Evolutionary conservation across 2,113 vertebrate species (phyloP), one percentile per base, ranked within the genome.

Genomic region (Thomomys bottae): DNA sequence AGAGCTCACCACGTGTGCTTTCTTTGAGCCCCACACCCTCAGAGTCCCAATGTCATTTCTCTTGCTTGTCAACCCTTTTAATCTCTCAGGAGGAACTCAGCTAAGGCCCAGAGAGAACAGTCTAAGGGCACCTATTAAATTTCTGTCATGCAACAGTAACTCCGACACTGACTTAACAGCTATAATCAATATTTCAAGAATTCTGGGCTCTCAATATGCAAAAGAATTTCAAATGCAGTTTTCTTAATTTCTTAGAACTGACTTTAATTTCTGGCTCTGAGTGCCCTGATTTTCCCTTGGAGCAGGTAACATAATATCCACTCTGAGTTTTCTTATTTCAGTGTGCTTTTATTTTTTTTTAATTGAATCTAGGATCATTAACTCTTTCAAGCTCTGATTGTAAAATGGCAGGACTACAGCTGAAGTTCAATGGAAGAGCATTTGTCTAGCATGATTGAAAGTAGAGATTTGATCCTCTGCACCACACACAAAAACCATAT

Each of bases 161-260:
- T 83, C 38, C 34, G 78, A 89, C 63, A 32, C 57, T 54, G 28
- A 89, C 12, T 61, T 61, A 78, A 72, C 14, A 61, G 23, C 4
- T 18, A n/a, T 18, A 49, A 82, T 67, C 61, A 77, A 77, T 61
- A 78, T 72, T 63, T 86, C 54, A 92, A 92, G 57, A 93, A 82
- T 40, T 38, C 2, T 24, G 66, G 21, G 30, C 76, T 90, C 17
- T 70, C 61, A 12, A 11, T 64, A 84, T 76, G 68, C 6, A 49
- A 49, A 34, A 80, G 76, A 61, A 24, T 61, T 61, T 61, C 34
- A 78, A 59, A 36, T 14, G 34, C 72, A 66, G 5, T 57, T 78
- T 67, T 76, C 75, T 88, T 88, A 80, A 93, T 88, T 84, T 68
- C 61, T 64, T 59, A 63, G 34, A 32, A 54, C 61, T 75, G 66